Percentiles rank a stretch among this genome's conserved stretches.
phyloP scores from a whole-genome alignment of 1,140 invertebrate species.

The Thaumetopoea pityocampa region DNA sequence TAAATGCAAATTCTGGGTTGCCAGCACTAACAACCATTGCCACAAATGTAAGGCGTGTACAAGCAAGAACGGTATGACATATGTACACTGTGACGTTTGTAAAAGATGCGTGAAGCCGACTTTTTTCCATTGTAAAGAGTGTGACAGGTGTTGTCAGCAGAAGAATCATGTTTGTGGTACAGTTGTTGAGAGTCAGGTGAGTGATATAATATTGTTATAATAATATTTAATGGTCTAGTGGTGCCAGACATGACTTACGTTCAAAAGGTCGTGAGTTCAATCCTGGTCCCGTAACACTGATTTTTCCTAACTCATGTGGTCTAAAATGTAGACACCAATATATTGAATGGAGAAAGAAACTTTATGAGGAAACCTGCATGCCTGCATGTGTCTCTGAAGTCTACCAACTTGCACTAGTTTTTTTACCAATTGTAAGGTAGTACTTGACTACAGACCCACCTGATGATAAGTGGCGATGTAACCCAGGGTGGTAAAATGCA shows the following conservation, averaged over 20 bases:
- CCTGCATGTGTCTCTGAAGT: no score
- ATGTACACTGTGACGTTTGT: constrained; percentile 86
- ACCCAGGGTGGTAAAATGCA: no score
- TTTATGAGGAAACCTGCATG: no score
- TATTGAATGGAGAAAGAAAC: no score
- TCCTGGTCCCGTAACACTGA: no score
- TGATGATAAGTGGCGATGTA: no score
- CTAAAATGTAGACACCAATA: no score
- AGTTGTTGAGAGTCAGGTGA: constrained; percentile 64
- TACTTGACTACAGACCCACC: no score
- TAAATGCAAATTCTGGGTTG: constrained; percentile 83
- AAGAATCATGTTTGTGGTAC: constrained; percentile 78
- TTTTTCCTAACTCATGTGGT: no score
- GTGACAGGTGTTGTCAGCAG: constrained; percentile 80
- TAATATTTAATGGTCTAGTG: not conserved
- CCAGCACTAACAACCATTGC: constrained; percentile 86
- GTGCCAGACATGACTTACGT: not conserved
- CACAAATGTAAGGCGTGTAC: constrained; percentile 83
- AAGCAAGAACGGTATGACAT: constrained; percentile 88
- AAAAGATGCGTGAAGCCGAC: constrained; percentile 89
- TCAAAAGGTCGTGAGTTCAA: no score
- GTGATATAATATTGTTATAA: constrained; percentile 9
- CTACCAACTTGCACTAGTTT: no score
- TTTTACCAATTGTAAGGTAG: no score
- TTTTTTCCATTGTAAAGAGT: constrained; percentile 86